A percentile compares a stretch with the other conserved stretches of the same genome.
Evolutionary conservation across 2,797 vertebrate species (phyloP).

Genomic region (Macropus fuliginosus): DNA sequence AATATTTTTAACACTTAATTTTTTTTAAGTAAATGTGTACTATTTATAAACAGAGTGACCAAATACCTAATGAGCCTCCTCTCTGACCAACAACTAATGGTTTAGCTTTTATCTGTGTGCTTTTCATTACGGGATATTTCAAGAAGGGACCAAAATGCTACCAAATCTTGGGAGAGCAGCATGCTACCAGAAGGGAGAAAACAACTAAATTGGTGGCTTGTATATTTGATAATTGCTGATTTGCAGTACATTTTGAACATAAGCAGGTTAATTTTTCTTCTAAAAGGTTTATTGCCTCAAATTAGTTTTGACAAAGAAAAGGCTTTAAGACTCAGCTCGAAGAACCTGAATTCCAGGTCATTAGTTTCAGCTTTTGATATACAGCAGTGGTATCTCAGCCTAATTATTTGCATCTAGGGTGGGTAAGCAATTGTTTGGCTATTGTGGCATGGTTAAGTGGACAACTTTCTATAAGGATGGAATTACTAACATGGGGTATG

Average conservation of each 20-base stretch:
- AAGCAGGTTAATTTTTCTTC: constrained; percentile 62
- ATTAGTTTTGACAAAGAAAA: constrained; percentile 43
- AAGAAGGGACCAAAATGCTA: constrained; percentile 1
- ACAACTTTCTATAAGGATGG: constrained; percentile 50
- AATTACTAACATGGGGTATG: constrained; percentile 54
- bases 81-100: background rate
- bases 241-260: constrained; percentile 52
- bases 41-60: constrained; percentile 56
- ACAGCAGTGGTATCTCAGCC: constrained; percentile 40
- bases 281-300: constrained; percentile 47
- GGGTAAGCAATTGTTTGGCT: constrained; percentile 17
- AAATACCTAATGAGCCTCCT: constrained; percentile 33
- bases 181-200: background rate
- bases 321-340: constrained; percentile 47
- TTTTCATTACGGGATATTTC: background rate
- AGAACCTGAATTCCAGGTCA: constrained; percentile 60
- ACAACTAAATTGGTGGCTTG: background rate
- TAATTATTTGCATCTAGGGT: constrained; percentile 50
- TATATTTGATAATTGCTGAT: constrained; percentile 37
- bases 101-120: background rate
- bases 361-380: constrained; percentile 45
- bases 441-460: constrained; percentile 60
- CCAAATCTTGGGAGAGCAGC: constrained; percentile 54
- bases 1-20: constrained; percentile 25
- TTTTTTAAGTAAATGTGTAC: background rate